phyloP scores from a whole-genome alignment of 2,888 invertebrate species.

The Coenonympha glycerion region DNA sequence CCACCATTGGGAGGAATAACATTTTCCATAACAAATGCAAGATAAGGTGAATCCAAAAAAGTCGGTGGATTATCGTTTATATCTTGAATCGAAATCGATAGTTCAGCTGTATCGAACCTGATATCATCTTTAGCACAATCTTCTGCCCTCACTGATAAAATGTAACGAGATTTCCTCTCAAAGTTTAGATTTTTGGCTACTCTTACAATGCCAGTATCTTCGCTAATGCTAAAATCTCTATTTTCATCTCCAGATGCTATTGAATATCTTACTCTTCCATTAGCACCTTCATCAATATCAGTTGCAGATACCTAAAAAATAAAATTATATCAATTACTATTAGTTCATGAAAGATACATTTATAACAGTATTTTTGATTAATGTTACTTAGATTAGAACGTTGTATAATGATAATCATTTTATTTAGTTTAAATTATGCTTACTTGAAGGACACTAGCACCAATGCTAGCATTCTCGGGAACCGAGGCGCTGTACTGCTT shows the following conservation, averaged over 20 bases:
- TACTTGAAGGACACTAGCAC: constrained; percentile 91
- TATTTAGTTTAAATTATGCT: constrained; percentile 24
- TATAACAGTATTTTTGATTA: not conserved
- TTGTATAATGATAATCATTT: not conserved
- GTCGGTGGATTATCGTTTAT: constrained; percentile 96
- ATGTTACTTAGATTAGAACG: not conserved
- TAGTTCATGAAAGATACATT: too few relatives aligned
- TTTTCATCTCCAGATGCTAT: constrained; percentile 92
- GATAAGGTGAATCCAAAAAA: constrained; percentile 95
- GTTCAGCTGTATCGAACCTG: constrained; percentile 85
- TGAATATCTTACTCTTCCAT: constrained; percentile 94
- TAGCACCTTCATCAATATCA: constrained; percentile 90
- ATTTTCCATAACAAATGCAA: constrained; percentile 95
- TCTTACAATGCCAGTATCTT: constrained; percentile 92
- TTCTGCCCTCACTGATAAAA: constrained; percentile 89
- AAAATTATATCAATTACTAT: not conserved
- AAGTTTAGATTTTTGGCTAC: constrained; percentile 95
- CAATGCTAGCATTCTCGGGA: constrained; percentile 95
- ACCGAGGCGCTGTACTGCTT: constrained; percentile 92
- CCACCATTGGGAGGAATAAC: constrained; percentile 87
- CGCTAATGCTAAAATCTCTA: constrained; percentile 92
- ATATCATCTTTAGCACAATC: constrained; percentile 87
- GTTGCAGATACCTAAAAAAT: constrained; percentile 86
- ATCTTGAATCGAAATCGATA: constrained; percentile 90
- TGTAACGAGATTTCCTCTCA: constrained; percentile 90